Evolutionary conservation across 2,113 vertebrate species (phyloP).

Genomic region (Ophiodon elongatus): DNA sequence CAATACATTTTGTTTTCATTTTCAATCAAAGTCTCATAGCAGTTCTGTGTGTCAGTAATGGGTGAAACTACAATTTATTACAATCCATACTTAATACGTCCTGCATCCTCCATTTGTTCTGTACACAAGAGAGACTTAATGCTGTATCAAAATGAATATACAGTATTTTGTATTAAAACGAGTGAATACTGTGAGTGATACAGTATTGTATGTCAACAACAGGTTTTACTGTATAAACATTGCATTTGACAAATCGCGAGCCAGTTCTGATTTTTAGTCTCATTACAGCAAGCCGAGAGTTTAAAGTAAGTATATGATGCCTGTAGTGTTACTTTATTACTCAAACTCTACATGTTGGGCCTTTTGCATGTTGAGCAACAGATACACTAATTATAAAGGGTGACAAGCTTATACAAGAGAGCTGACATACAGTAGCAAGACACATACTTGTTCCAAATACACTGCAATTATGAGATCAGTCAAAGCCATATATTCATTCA

Average conservation of each 20-base stretch:
- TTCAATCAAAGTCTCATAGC: background rate
- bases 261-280: background rate
- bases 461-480: conserved; percentile 73
- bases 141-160: background rate
- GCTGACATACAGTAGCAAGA: conserved; percentile 34
- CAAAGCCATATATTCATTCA: conserved; percentile 47
- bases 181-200: background rate
- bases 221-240: background rate
- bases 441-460: conserved; percentile 48
- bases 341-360: conserved; percentile 5
- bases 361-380: conserved; percentile 41
- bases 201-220: conserved; percentile 13
- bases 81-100: background rate
- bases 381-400: conserved; percentile 53
- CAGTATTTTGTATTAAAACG: background rate
- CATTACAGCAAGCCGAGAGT: background rate
- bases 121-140: background rate
- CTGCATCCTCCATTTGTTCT: background rate
- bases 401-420: conserved; percentile 39
- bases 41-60: background rate
- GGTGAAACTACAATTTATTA: background rate
- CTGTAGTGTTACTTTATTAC: background rate
- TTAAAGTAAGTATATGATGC: conserved; percentile 4
- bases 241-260: background rate
- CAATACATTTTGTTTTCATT: background rate